Percentiles rank a stretch among this genome's conserved stretches.
Conservation (phyloP, 1,140 invertebrate genomes). For the Episyrphus balteatus region DNA sequence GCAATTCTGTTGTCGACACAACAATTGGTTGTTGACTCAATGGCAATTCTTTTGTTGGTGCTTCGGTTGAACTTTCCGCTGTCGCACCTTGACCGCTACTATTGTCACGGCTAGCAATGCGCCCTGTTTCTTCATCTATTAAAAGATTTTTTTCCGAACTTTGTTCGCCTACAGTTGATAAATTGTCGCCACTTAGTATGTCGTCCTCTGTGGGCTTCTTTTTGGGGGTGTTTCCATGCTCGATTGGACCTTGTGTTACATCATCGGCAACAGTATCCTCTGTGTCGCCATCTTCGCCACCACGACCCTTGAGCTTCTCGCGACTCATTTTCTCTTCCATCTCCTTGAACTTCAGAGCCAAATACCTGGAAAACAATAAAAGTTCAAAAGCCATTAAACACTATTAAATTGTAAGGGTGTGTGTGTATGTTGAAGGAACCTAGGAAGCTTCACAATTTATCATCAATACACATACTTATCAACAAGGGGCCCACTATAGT, state of each 20-base stretch:
- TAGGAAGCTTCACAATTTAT: background rate
- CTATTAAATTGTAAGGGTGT: background rate
- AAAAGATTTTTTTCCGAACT: slow-evolving; percentile 31
- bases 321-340: slow-evolving; percentile 61
- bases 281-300: background rate
- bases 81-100: slow-evolving; percentile 24
- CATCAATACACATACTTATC: slow-evolving; percentile 46
- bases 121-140: slow-evolving; percentile 31
- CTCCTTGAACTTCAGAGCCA: slow-evolving; percentile 70
- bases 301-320: slow-evolving; percentile 29
- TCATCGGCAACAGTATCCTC: slow-evolving; percentile 12
- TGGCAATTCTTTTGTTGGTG: slow-evolving; percentile 16
- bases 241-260: slow-evolving; percentile 2
- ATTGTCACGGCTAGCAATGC: slow-evolving; percentile 27
- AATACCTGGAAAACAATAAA: slow-evolving; percentile 45
- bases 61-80: slow-evolving; percentile 15
- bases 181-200: slow-evolving; percentile 14
- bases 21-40: slow-evolving; percentile 21
- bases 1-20: slow-evolving; percentile 17
- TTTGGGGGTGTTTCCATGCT: slow-evolving; percentile 8
- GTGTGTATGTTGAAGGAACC: background rate
- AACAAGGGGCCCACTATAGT: slow-evolving; percentile 72
- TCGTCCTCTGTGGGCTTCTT: slow-evolving; percentile 7
- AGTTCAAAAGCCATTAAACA: slow-evolving; percentile 1
- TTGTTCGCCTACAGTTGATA: slow-evolving; percentile 29